Percentiles rank a stretch among this genome's conserved stretches.
These are phyloP conservation scores for Hirtodrosophila trivittata DNA, from an alignment of 2,888 invertebrate species.

Conservation along the genomic window DNA sequence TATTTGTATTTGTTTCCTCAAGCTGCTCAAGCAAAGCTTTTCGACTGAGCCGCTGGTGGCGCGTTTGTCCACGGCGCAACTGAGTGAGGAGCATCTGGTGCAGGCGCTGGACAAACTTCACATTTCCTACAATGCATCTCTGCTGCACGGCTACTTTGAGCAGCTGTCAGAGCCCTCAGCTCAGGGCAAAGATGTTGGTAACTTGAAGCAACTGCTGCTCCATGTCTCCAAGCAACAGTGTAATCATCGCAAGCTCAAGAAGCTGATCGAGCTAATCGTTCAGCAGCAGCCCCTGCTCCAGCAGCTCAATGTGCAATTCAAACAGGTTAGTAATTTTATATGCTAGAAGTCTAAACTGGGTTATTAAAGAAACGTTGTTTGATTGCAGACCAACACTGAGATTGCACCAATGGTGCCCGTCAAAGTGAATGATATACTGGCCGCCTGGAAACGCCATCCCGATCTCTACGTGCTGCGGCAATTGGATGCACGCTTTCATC, in stretches of 20 bases:
- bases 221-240: slow-evolving; percentile 81
- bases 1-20: background rate
- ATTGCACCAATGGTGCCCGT: slow-evolving; percentile 67
- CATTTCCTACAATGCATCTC: slow-evolving; percentile 78
- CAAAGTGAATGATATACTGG: slow-evolving; percentile 79
- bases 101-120: slow-evolving; percentile 83
- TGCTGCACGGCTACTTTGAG: slow-evolving; percentile 74
- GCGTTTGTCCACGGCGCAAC: slow-evolving; percentile 79
- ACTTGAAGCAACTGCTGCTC: slow-evolving; percentile 79
- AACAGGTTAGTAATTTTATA: slow-evolving; percentile 65
- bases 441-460: slow-evolving; percentile 80
- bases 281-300: slow-evolving; percentile 67
- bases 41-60: slow-evolving; percentile 76
- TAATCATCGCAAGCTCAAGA: slow-evolving; percentile 81
- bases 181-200: slow-evolving; percentile 46
- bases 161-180: slow-evolving; percentile 40
- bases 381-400: slow-evolving; percentile 33
- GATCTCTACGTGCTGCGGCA: slow-evolving; percentile 79
- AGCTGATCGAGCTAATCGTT: slow-evolving; percentile 78
- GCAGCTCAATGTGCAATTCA: slow-evolving; percentile 79
- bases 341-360: too few species aligned
- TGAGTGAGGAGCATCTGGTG: slow-evolving; percentile 81
- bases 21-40: slow-evolving; percentile 66
- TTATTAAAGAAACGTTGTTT: background rate
- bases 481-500: slow-evolving; percentile 80